Conservation (phyloP, 2,797 vertebrate species). For the Chrysocyon brachyurus region DNA sequence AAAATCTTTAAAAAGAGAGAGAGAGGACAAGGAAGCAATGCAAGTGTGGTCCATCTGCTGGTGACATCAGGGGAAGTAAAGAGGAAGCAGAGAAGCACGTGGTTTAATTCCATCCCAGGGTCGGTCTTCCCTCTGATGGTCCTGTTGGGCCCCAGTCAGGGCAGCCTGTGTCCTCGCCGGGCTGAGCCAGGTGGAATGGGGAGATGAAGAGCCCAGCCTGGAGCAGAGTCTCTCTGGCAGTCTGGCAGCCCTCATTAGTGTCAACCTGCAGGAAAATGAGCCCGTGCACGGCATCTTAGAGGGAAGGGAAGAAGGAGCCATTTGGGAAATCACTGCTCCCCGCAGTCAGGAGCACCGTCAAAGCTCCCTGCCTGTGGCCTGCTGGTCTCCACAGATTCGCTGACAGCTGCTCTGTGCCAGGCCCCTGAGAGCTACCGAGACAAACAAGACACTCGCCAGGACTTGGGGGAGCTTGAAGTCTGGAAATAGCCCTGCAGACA, state of each 20-base stretch:
- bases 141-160: conserved; percentile 82
- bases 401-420: neutral
- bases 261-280: conserved; percentile 70
- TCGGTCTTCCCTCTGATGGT: conserved; percentile 78
- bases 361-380: neutral
- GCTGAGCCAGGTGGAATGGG: conserved; percentile 81
- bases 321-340: neutral
- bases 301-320: no score
- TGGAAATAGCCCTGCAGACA: neutral
- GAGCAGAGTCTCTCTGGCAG: conserved; percentile 79
- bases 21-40: conserved; percentile 78
- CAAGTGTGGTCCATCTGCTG: conserved; percentile 85
- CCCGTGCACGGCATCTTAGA: neutral
- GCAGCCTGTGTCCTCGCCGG: conserved; percentile 69
- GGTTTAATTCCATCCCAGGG: conserved; percentile 82
- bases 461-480: neutral
- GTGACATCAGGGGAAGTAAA: conserved; percentile 80
- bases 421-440: neutral
- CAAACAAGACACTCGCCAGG: neutral
- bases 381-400: neutral
- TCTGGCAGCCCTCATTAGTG: conserved; percentile 74
- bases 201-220: conserved; percentile 75
- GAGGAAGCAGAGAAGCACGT: conserved; percentile 75
- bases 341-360: accelerated
- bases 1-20: neutral